phyloP scores from a whole-genome alignment of 1,140 invertebrate genomes.

The Bombyx mori region ASM3026992v2 NC_085127.1:9608001-9608500 shows the following conservation, averaged over 20 bases:
- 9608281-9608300: slow-evolving; percentile 48
- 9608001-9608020: slow-evolving; percentile 48
- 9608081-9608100: no score
- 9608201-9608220: slow-evolving; percentile 48
- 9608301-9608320: slow-evolving; percentile 15
- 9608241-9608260: slow-evolving; percentile 9
- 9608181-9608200: slow-evolving; percentile 59
- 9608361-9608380: slow-evolving; percentile 25
- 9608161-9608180: slow-evolving; percentile 30
- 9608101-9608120: slow-evolving; percentile 3
- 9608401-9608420: slow-evolving; percentile 10
- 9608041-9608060: slow-evolving; percentile 12
- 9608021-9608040: slow-evolving; percentile 21
- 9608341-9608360: neutral
- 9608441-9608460: slow-evolving; percentile 55
- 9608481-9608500: slow-evolving; percentile 58
- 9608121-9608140: slow-evolving; percentile 20
- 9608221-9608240: slow-evolving; percentile 40
- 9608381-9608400: slow-evolving; percentile 32
- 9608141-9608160: slow-evolving; percentile 44
- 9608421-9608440: slow-evolving; percentile 35
- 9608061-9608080: no score
- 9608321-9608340: neutral
- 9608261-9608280: slow-evolving; percentile 35
- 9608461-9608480: slow-evolving; percentile 42